Base-by-base conservation (phyloP, 2,888 invertebrate genomes). In the Pristionchus arcanus region DNA sequence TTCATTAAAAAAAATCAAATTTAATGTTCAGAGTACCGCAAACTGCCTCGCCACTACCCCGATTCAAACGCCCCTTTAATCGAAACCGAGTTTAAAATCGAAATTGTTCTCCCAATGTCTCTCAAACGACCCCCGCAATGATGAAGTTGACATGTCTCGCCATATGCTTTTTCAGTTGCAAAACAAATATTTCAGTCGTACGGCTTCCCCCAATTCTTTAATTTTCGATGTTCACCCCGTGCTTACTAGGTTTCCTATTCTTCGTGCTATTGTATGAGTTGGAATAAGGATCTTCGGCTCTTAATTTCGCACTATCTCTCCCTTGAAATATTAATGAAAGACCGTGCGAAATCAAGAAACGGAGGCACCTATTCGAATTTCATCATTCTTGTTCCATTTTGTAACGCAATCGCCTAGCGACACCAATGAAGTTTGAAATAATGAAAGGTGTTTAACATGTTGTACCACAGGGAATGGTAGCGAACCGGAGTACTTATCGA, bases 141-240 rank as follows among this genome's bases (percentile, higher is more conserved):
- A 74, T 49, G 42, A 81, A 34, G 74, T 37, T 81, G n/a, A 81
- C 81, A 42, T 49, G n/a, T 81, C 49, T 81, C 49, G n/a, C 77
- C 77, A 77, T 77, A 77, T 28, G 9, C 5, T 15, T 49, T 37
- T 37, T 37, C 74, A 49, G 81, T 81, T 81, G 37, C 81, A 81
- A 81, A 74, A 74, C 74, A 49, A 49, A 63, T 34, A 2, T 49
- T 42, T 53, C 3, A 9, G 15, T 81, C 28, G 15, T 49, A 81
- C 81, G 81, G 81, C 81, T 81, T 81, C 49, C 28, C 2, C n/a
- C 19, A 11, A 42, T 34, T 19, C 49, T 81, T 81, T 49, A 81
- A 42, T 49, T n/a, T 11, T 13, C 28, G 49, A 5, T 49, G 16
- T 42, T 31, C 42, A 2, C 81, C 81, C 81, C 49, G 81, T 81